Percentiles rank a stretch among this genome's conserved stretches.
Evolutionary conservation across 2,888 invertebrate genomes (phyloP).

Genomic region (Protodeltote pygarga): DNA sequence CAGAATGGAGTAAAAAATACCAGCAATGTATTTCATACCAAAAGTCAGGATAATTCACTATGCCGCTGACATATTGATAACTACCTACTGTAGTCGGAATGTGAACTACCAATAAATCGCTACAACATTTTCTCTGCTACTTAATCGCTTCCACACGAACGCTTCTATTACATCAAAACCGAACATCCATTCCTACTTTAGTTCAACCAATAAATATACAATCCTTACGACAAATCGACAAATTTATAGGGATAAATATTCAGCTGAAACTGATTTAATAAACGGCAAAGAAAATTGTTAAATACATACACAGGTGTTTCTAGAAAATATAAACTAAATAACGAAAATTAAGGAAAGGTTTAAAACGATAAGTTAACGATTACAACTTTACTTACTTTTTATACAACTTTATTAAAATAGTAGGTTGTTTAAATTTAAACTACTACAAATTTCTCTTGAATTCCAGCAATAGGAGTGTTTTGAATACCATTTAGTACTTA

Average conservation of each 20-base stretch:
- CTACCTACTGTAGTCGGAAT: not conserved
- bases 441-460: too few species aligned
- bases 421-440: too few species aligned
- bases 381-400: too few species aligned
- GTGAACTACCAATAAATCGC: not conserved
- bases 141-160: constrained; percentile 3
- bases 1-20: too few species aligned
- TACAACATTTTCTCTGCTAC: not conserved
- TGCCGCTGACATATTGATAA: too few species aligned
- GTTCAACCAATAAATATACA: constrained; percentile 9
- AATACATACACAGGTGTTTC: not conserved
- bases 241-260: constrained; percentile 1
- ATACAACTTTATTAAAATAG: too few species aligned
- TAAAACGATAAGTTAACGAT: too few species aligned
- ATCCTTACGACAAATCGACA: not conserved
- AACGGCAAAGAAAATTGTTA: not conserved
- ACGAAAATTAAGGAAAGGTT: too few species aligned
- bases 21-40: too few species aligned
- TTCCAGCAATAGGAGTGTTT: too few species aligned
- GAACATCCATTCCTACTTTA: constrained; percentile 13
- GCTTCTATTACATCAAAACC: not conserved
- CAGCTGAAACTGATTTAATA: constrained; percentile 1
- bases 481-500: too few species aligned
- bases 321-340: not conserved
- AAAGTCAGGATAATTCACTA: too few species aligned